These are phyloP conservation scores for Penelope pileata DNA, from an alignment of 2,113 vertebrate genomes.

Conservation along the genomic window DNA sequence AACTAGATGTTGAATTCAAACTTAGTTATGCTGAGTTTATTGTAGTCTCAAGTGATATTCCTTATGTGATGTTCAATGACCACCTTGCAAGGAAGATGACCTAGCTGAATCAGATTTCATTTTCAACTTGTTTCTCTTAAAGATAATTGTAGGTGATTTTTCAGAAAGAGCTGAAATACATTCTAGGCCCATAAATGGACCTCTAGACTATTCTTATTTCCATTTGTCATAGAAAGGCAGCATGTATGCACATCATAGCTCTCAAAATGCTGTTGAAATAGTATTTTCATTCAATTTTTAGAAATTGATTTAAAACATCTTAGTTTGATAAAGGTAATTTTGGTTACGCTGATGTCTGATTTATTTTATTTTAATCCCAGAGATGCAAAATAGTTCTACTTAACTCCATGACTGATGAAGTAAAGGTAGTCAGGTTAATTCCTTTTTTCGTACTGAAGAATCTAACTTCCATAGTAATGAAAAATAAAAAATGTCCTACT, in stretches of 20 bases:
- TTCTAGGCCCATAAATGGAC: not conserved
- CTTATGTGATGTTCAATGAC: not conserved
- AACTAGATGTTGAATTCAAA: not conserved
- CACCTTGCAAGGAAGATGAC: not conserved
- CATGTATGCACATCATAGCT: not conserved
- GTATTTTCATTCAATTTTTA: not conserved
- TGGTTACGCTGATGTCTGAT: not conserved
- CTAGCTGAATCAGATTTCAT: not conserved
- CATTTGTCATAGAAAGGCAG: not conserved
- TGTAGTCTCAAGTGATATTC: not conserved
- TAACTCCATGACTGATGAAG: not conserved
- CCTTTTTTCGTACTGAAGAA: not conserved
- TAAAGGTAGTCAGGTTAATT: not conserved
- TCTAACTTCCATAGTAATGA: not conserved
- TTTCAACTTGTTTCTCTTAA: conserved; percentile 5
- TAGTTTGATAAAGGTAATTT: not conserved
- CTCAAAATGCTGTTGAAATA: not conserved
- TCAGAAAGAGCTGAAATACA: not conserved
- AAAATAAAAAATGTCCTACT: not conserved
- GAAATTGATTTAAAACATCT: not conserved
- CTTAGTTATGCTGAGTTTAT: not conserved
- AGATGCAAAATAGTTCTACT: not conserved
- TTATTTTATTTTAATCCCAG: not conserved
- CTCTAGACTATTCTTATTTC: not conserved
- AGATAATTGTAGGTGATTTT: not conserved